A percentile compares a stretch with the other conserved stretches of the same genome.
phyloP scores from a whole-genome alignment of 2,888 invertebrate genomes.

The Bellardia pandia region DNA sequence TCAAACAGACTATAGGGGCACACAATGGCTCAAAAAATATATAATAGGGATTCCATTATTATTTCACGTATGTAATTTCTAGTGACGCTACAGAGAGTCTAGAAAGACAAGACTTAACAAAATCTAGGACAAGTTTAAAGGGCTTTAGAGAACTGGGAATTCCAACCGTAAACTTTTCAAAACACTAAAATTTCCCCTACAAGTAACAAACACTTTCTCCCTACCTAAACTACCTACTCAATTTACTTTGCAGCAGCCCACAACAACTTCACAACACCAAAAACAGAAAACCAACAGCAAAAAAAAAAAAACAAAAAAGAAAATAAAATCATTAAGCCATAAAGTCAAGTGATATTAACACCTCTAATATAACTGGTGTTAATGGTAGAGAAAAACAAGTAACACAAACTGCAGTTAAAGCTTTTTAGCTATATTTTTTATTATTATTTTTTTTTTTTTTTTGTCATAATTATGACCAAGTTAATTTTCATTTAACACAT shows the following conservation, averaged over 20 bases:
- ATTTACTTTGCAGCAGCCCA: not conserved
- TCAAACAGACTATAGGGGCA: too few relatives aligned
- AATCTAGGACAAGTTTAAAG: too few relatives aligned
- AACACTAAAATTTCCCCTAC: not conserved
- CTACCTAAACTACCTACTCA: not conserved
- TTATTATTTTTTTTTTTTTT: not conserved
- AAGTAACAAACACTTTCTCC: not conserved
- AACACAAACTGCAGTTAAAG: constrained; percentile 50
- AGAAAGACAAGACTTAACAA: too few relatives aligned
- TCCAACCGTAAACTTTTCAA: too few relatives aligned
- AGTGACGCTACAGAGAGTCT: too few relatives aligned
- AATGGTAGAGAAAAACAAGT: not conserved
- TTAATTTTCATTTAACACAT: not conserved
- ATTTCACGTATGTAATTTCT: too few relatives aligned
- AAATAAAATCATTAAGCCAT: constrained; percentile 31
- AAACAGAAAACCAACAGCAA: not conserved
- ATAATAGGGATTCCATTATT: too few relatives aligned
- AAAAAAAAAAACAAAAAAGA: not conserved
- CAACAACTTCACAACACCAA: not conserved
- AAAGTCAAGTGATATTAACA: constrained; percentile 52
- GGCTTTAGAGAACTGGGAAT: too few relatives aligned
- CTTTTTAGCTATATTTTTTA: not conserved
- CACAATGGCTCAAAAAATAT: too few relatives aligned
- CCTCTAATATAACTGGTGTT: constrained; percentile 23
- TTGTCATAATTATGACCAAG: constrained; percentile 37